Conservation (phyloP, 2,888 invertebrate genomes). For the Hydraecia micacea region DNA sequence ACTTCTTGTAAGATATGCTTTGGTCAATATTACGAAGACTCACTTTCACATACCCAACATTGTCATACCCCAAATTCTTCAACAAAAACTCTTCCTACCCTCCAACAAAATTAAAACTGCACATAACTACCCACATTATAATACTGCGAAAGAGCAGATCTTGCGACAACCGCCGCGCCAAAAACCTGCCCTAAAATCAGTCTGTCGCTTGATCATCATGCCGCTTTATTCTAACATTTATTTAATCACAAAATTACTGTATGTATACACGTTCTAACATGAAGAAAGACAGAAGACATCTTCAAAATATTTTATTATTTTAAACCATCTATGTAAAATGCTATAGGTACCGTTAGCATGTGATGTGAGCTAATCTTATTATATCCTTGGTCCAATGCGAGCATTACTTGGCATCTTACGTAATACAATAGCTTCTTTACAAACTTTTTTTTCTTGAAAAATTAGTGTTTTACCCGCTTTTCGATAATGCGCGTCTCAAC, state of each 20-base stretch:
- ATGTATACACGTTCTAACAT: constrained; percentile 85
- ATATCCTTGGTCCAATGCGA: constrained; percentile 89
- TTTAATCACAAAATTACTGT: constrained; percentile 87
- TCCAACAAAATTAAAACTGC: constrained; percentile 39
- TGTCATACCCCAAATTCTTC: neutral
- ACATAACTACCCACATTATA: constrained; percentile 79
- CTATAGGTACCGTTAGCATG: constrained; percentile 83
- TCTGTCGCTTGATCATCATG: constrained; percentile 81
- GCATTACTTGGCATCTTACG: constrained; percentile 88
- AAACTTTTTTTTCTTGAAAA: constrained; percentile 65
- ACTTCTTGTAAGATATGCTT: constrained; percentile 56
- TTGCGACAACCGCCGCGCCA: constrained; percentile 58
- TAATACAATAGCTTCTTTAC: constrained; percentile 75
- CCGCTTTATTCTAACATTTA: constrained; percentile 81
- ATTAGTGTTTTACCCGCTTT: constrained; percentile 67
- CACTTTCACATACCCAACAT: neutral
- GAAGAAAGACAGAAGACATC: constrained; percentile 79
- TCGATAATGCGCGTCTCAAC: constrained; percentile 79
- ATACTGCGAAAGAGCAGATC: constrained; percentile 81
- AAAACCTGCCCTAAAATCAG: constrained; percentile 83
- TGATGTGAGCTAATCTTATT: constrained; percentile 87
- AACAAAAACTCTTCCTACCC: neutral
- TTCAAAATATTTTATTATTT: constrained; percentile 79
- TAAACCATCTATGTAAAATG: constrained; percentile 75
- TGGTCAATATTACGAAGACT: constrained; percentile 50